Evolutionary conservation across 2,113 vertebrate species (phyloP), one percentile per base, ranked within the genome.

Genomic region (Sinosuthora webbiana): DNA sequence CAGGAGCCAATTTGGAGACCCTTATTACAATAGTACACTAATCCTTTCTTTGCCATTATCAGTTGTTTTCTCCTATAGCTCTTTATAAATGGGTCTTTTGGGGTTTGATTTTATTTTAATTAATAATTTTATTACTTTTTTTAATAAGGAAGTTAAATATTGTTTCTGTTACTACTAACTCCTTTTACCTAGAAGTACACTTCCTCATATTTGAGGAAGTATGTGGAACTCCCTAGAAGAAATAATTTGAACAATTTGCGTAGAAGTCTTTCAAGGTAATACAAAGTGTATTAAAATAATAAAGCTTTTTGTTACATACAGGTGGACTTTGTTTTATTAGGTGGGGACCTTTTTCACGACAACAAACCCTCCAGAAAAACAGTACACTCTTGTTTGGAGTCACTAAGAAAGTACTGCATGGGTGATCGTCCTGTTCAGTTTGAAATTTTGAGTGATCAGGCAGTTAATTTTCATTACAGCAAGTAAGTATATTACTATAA

Each of bases 321-420:
- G 99, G 99, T 99, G 67, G 99, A 99, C 98, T 99, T 99, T 92
- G 96, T 99, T 97, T 98, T 99, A 81, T 97, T 99, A 95, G 99
- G 99, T 56, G 99, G 99, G 17, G 99, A 99, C 97, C 98, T 99
- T 92, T 99, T 99, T 93, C 99, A 99, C 21, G 99, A 99, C 81
- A 99, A 99, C 97, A 99, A 99, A 89, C 99, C 99, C 3, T 99
- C 99, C 23, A 98, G 99, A 21, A 98, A 98, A 96, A 98, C 99
- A n/a, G 85, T 99, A 42, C 98, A 99, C 94, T 97, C 65, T 11
- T 99, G 99, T 95, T 98, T 99, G 56, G 98, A 98, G 50, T 97
- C 98, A 60, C 90, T 99, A 8, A 98, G 99, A 69, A 98, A 98
- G 80, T 98, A 99, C 88, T 99, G 99, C 96, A 99, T 99, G 99